Evolutionary conservation across 1,140 invertebrate genomes (phyloP).

Genomic region (Anastrepha obliqua): DNA sequence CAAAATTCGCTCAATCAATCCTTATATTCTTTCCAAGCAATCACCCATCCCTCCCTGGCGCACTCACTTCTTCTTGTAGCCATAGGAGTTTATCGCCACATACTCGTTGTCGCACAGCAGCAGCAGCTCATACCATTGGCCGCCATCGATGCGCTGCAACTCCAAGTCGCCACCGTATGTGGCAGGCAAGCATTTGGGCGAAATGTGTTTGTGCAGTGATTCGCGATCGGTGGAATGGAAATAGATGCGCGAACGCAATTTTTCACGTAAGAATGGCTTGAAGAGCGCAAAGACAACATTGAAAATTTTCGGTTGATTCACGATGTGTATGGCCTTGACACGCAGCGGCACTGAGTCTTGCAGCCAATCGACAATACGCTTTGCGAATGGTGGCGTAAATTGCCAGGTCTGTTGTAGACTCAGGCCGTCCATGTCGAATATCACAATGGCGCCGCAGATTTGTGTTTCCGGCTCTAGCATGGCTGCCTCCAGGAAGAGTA

Average conservation of each 20-base stretch:
- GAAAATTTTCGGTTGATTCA: conserved; percentile 92
- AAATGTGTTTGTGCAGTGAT: conserved; percentile 86
- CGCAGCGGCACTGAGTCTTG: conserved; percentile 86
- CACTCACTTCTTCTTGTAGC: conserved; percentile 78
- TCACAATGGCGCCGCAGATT: conserved; percentile 84
- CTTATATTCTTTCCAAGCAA: neutral
- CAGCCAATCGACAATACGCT: conserved; percentile 87
- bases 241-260: conserved; percentile 83
- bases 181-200: conserved; percentile 85
- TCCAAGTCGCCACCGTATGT: conserved; percentile 86
- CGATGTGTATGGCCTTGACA: conserved; percentile 89
- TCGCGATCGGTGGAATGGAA: conserved; percentile 90
- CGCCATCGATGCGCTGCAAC: conserved; percentile 79
- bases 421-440: conserved; percentile 90
- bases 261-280: conserved; percentile 89
- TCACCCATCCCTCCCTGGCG: neutral
- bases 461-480: conserved; percentile 87
- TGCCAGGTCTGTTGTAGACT: conserved; percentile 87
- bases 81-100: conserved; percentile 84
- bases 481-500: conserved; percentile 86
- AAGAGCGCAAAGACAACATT: conserved; percentile 91
- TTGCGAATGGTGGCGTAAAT: conserved; percentile 88
- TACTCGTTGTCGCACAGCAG: conserved; percentile 84
- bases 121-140: conserved; percentile 84
- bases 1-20: neutral